A percentile compares a stretch with the other conserved stretches of the same genome.
Evolutionary conservation across 2,888 invertebrate species (phyloP).

Genomic region (Caenorhabditis uteleia): DNA sequence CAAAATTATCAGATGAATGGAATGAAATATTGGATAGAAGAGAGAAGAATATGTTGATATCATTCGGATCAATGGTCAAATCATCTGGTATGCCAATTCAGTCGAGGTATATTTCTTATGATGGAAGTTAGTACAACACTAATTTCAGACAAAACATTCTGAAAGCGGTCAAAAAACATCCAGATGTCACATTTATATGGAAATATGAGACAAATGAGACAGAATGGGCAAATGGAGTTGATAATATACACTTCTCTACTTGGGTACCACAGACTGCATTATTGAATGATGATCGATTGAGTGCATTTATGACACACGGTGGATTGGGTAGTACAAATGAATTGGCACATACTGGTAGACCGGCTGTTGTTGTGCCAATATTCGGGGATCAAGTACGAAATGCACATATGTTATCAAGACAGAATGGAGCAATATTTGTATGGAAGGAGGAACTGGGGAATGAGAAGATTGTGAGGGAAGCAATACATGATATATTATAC

Average conservation of each 20-base stretch:
- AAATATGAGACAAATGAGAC: conserved; percentile 32
- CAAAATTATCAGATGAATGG: conserved; percentile 3
- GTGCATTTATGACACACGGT: conserved; percentile 32
- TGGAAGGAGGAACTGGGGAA: conserved; percentile 25
- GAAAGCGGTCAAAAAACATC: conserved; percentile 2
- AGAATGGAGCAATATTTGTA: conserved; percentile 17
- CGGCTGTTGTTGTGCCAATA: conserved; percentile 34
- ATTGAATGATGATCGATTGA: conserved; percentile 23
- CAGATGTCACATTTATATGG: conserved; percentile 39
- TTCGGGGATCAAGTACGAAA: conserved; percentile 41
- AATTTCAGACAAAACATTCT: conserved; percentile 13
- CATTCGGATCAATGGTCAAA: conserved; percentile 22
- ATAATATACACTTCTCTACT: conserved; percentile 21
- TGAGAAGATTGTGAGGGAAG: conserved; percentile 4
- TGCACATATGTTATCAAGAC: conserved; percentile 34
- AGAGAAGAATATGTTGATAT: conserved; percentile 18
- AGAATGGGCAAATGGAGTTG: conserved; percentile 7
- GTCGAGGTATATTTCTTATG: conserved; percentile 9
- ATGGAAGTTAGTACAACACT: no score
- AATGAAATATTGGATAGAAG: conserved; percentile 5
- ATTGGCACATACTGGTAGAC: conserved; percentile 29
- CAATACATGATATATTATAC: conserved; percentile 12
- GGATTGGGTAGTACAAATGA: conserved; percentile 40
- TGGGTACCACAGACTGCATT: conserved; percentile 35
- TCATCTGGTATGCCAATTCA: conserved; percentile 17